Percentiles rank a stretch among this genome's conserved stretches.
Conservation (phyloP, 2,113 vertebrate species). For the Sylvietta virens region DNA sequence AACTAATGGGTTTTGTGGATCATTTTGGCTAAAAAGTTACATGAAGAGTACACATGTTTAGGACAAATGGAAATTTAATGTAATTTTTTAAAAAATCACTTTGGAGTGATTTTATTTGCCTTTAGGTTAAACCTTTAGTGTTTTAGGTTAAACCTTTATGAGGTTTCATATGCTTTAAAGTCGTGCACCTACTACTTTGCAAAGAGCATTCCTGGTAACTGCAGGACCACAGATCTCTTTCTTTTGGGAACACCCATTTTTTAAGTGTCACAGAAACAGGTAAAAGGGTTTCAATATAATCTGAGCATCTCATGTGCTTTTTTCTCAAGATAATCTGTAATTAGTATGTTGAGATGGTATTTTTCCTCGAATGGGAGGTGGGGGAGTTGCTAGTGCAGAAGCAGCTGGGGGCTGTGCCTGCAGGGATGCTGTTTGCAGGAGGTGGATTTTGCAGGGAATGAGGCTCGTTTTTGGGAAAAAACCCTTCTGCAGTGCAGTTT, state of each 20-base stretch:
- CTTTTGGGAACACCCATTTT: neutral
- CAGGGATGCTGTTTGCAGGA: neutral
- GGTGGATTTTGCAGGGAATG: neutral
- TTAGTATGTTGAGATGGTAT: neutral
- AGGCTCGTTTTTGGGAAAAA: neutral
- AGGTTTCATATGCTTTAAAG: neutral
- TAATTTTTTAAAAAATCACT: neutral
- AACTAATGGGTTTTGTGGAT: neutral
- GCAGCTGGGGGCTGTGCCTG: neutral
- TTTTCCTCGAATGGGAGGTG: neutral
- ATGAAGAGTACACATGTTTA: neutral
- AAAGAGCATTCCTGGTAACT: neutral
- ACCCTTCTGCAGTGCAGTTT: fast-evolving
- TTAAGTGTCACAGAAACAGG: neutral
- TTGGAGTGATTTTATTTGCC: neutral
- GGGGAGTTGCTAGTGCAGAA: neutral
- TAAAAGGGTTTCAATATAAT: neutral
- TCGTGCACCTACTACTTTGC: neutral
- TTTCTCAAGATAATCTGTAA: neutral
- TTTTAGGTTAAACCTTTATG: neutral
- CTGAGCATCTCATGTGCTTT: fast-evolving
- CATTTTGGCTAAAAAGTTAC: neutral
- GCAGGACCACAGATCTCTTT: neutral
- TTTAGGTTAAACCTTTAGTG: neutral
- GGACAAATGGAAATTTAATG: neutral